Evolutionary conservation across 2,797 vertebrate genomes (phyloP), one percentile per base, ranked within the genome.

Genomic region (Hydrophis major): DNA sequence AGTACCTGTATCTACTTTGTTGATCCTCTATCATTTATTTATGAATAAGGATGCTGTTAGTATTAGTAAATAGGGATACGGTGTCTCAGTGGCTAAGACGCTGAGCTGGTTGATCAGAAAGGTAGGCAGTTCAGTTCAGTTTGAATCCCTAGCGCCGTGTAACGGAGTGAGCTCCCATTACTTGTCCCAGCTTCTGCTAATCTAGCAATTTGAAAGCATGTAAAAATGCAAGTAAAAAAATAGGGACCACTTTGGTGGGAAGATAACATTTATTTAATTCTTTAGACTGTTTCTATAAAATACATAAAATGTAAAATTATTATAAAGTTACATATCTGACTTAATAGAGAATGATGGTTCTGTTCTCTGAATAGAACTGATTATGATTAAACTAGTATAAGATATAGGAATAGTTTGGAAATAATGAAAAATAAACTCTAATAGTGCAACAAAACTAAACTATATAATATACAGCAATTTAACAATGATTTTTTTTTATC

Each of bases 331-430:
- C 32, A 20, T 6, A 86, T 27, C n/a, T 57, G 88, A 92, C 69
- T 22, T 93, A 90, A 90, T 89, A 92, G n/a, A 32, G 12, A 83
- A 56, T 95, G 1, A 0, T 94, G 53, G 50, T 92, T 32, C 37
- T 89, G 95, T 96, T 92, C 32, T 93, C 55, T 92, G 61, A n/a
- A 32, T 78, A 66, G 74, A 87, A 91, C 89, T 18, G 32, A 47
- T 91, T 89, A 61, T 86, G 27, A 27, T 32, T 86, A 55, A 69
- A n/a, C n/a, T 87, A 92, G 95, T 89, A 92, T 92, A 95, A 90
- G 94, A 83, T 61, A 32, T 69, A 87, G 0, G 91, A 93, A 0
- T 0, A 3, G 27, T n/a, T 37, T 13, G 0, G 14, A 18, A 88
- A 66, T 95, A 56, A 12, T 32, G 1, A 56, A 11, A 90, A 37